phyloP scores from a whole-genome alignment of 35 echinoderm and acorn worm species.

The Patiria miniata region DNA sequence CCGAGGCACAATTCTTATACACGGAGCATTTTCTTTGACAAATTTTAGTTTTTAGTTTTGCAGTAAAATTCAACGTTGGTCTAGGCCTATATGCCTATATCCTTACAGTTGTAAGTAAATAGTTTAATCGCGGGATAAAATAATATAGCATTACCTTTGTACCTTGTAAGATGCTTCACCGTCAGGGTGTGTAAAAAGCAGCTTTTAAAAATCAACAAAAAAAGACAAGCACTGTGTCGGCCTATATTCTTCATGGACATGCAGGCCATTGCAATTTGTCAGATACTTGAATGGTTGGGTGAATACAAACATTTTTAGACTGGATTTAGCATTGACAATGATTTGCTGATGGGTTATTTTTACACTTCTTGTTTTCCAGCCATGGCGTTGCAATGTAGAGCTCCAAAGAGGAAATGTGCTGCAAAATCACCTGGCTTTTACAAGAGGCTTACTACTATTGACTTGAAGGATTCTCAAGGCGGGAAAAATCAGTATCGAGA shows the following conservation, averaged over 20 bases:
- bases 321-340: neutral
- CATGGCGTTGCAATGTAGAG: neutral
- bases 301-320: neutral
- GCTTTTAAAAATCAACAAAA: neutral
- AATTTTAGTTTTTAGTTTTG: too few relatives aligned
- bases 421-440: constrained; percentile 27
- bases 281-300: too few relatives aligned
- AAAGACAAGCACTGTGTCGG: neutral
- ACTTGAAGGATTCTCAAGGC: neutral
- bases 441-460: constrained; percentile 1
- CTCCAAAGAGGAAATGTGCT: constrained; percentile 31
- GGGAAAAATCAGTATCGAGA: neutral
- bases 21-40: too few relatives aligned
- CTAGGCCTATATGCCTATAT: too few relatives aligned
- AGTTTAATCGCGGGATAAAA: too few relatives aligned
- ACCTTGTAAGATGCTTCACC: neutral
- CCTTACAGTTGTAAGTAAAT: too few relatives aligned
- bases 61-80: too few relatives aligned
- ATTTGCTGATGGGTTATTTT: neutral
- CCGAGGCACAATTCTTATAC: too few relatives aligned
- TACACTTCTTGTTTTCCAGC: neutral
- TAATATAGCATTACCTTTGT: neutral
- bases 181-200: neutral
- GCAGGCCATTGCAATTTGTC: neutral
- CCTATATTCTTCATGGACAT: neutral